Conservation (phyloP, 30 jellyfish, hydroid and myxozoan species). For the Hydra vulgaris region DNA sequence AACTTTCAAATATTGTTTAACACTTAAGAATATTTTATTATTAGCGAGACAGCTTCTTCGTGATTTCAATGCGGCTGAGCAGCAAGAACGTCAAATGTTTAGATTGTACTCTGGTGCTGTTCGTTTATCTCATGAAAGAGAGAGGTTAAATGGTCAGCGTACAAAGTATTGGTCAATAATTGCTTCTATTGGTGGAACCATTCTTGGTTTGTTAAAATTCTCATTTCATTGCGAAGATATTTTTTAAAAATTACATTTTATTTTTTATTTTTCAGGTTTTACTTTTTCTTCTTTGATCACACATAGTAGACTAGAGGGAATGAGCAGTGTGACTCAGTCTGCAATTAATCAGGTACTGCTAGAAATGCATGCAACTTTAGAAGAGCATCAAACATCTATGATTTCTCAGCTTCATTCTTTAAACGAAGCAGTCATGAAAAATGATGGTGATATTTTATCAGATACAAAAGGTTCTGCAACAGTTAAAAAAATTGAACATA, state of each 20-base stretch:
- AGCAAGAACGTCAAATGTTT: slow-evolving; percentile 52
- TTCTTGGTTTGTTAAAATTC: slow-evolving; percentile 38
- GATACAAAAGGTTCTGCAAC: not conserved
- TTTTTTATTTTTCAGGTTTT: slow-evolving; percentile 38
- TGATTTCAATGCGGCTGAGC: slow-evolving; percentile 33
- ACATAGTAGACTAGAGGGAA: slow-evolving; percentile 45
- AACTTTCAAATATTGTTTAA: not conserved
- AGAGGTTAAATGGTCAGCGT: slow-evolving; percentile 72
- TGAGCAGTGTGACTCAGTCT: slow-evolving; percentile 45
- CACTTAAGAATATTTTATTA: not conserved
- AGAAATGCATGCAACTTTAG: not conserved
- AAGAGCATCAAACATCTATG: not conserved
- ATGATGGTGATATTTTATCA: not conserved
- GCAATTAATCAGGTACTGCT: not conserved
- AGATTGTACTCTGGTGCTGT: slow-evolving; percentile 68
- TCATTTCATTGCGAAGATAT: not conserved
- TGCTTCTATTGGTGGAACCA: slow-evolving; percentile 77
- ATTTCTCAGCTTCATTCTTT: not conserved
- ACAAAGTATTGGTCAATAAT: slow-evolving; percentile 86
- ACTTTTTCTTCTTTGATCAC: slow-evolving; percentile 61
- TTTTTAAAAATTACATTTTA: not conserved
- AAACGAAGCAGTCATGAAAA: not conserved
- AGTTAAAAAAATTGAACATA: not conserved
- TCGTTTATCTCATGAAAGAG: slow-evolving; percentile 83
- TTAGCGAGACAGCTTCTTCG: slow-evolving; percentile 22